Evolutionary conservation across 2,113 vertebrate species (phyloP).

Genomic region (Bufo gargarizans): DNA sequence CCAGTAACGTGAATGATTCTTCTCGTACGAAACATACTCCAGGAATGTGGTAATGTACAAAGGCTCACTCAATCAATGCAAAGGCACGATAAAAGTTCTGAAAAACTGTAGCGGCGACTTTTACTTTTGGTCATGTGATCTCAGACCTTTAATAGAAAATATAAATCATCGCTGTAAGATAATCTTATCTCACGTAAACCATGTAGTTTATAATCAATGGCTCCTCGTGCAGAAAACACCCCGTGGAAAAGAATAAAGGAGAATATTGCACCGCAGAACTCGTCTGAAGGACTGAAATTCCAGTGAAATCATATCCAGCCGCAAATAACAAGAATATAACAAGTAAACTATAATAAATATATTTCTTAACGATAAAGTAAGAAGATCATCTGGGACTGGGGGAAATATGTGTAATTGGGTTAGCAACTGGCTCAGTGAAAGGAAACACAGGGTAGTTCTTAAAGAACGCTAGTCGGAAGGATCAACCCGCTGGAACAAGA

Average conservation of each 20-base stretch:
- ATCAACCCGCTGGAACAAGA: too few species aligned
- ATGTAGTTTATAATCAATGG: constrained; percentile 70
- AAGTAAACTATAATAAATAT: too few species aligned
- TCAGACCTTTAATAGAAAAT: constrained; percentile 72
- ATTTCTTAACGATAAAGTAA: too few species aligned
- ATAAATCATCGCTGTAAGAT: constrained; percentile 75
- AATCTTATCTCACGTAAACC: constrained; percentile 69
- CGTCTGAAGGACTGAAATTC: constrained; percentile 55
- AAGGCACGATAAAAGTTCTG: constrained; percentile 38
- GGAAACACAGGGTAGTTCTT: too few species aligned
- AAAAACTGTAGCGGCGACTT: constrained; percentile 64
- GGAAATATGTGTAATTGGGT: too few species aligned
- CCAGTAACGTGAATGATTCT: not conserved
- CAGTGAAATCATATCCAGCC: constrained; percentile 60
- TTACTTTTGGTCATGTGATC: constrained; percentile 71
- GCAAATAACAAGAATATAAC: constrained; percentile 8
- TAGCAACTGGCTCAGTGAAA: too few species aligned
- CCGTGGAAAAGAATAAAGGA: constrained; percentile 60
- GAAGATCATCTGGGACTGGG: too few species aligned
- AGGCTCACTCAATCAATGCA: constrained; percentile 61
- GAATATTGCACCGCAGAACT: constrained; percentile 66
- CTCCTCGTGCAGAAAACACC: constrained; percentile 61
- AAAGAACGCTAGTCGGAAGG: too few species aligned
- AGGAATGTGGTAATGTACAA: not conserved
- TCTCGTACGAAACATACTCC: not conserved